Conservation (phyloP, 2,797 vertebrate genomes). For the Pristis pectinata region DNA sequence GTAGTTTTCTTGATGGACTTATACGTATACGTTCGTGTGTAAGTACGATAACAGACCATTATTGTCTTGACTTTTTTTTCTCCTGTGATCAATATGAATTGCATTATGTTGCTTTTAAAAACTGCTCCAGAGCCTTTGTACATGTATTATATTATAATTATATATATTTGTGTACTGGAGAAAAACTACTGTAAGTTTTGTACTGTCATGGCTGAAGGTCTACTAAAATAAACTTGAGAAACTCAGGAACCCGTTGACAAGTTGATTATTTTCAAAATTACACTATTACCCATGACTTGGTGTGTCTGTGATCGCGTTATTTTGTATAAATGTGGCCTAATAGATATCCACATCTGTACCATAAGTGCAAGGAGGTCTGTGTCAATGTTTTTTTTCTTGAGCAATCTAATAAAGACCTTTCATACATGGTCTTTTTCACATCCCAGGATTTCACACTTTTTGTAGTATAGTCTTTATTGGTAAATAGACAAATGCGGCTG, state of each 20-base stretch:
- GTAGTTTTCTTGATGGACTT: constrained; percentile 39
- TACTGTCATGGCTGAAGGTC: constrained; percentile 80
- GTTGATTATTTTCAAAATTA: constrained; percentile 15
- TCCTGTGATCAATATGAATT: constrained; percentile 61
- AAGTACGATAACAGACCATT: constrained; percentile 43
- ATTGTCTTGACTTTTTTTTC: constrained; percentile 47
- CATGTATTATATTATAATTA: constrained; percentile 78
- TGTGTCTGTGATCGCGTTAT: not conserved
- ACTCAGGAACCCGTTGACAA: constrained; percentile 35
- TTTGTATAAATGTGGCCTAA: not conserved
- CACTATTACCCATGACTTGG: not conserved
- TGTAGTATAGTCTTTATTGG: not conserved
- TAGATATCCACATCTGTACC: not conserved
- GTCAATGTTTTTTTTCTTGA: not conserved
- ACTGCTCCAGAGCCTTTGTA: constrained; percentile 74
- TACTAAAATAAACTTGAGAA: constrained; percentile 46
- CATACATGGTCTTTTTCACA: not conserved
- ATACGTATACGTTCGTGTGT: constrained; percentile 47
- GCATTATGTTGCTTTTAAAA: constrained; percentile 58
- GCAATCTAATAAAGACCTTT: not conserved
- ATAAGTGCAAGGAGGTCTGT: not conserved
- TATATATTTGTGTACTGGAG: constrained; percentile 75
- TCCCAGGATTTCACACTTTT: not conserved
- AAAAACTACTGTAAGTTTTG: constrained; percentile 85
- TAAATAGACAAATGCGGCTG: constrained; percentile 2